phyloP scores from a whole-genome alignment of 2,797 vertebrate genomes.

The Crotalus adamanteus region DNA sequence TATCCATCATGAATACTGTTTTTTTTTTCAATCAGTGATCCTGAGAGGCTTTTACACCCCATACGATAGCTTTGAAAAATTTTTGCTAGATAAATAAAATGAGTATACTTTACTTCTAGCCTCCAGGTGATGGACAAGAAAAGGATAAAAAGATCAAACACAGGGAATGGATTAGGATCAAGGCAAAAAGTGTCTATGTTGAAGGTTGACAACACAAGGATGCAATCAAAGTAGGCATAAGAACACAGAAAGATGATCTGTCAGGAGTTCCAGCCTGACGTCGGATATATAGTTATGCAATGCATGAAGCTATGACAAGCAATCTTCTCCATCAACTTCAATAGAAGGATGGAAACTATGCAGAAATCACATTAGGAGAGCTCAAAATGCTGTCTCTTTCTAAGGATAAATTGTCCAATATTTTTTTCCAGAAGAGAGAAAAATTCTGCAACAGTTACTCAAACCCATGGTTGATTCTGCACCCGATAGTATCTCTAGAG shows the following conservation, averaged over 20 bases:
- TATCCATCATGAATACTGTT: not conserved
- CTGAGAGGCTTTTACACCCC: not conserved
- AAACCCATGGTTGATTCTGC: not conserved
- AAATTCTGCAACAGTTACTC: not conserved
- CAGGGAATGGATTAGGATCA: not conserved
- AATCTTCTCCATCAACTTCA: not conserved
- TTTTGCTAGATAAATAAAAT: not conserved
- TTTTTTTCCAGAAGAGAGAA: not conserved
- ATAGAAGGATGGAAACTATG: not conserved
- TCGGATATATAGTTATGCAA: not conserved
- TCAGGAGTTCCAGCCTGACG: not conserved
- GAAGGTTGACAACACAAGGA: not conserved
- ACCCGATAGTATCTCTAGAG: not conserved
- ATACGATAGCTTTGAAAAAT: not conserved
- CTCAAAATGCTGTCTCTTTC: not conserved
- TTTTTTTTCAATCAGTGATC: not conserved
- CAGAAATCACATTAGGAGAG: too few species aligned
- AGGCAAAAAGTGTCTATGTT: not conserved
- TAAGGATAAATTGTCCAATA: not conserved
- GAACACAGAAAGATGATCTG: not conserved
- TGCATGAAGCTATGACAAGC: not conserved
- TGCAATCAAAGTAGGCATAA: not conserved
- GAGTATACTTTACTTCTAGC: not conserved
- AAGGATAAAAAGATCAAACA: not conserved
- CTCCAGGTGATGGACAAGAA: not conserved